phyloP scores from a whole-genome alignment of 2,113 vertebrate genomes.

The Peromyscus californicus region DNA sequence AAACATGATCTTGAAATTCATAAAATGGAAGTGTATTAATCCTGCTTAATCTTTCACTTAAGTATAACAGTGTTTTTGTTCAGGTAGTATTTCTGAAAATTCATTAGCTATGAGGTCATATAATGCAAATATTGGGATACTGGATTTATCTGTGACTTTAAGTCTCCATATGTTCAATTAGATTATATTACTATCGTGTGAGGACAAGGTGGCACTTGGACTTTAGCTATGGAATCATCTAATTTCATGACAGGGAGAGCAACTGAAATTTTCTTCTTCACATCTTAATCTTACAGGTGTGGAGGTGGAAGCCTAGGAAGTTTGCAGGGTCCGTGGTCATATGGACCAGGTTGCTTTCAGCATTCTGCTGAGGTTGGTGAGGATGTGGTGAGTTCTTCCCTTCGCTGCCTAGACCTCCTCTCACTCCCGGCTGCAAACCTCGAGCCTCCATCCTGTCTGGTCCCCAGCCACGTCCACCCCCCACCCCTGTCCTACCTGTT shows the following conservation, averaged over 20 bases:
- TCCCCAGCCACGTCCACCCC: too few species aligned
- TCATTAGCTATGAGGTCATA: not conserved
- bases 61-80: not conserved
- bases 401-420: not conserved
- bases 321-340: not conserved
- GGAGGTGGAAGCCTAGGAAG: not conserved
- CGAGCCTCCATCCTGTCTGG: not conserved
- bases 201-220: not conserved
- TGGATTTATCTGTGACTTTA: not conserved
- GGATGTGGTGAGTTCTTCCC: not conserved
- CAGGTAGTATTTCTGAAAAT: not conserved
- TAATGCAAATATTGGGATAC: not conserved
- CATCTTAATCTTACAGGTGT: not conserved
- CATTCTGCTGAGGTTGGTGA: not conserved
- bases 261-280: not conserved
- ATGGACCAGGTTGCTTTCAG: not conserved
- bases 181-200: not conserved
- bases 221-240: not conserved
- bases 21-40: constrained; percentile 19
- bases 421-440: not conserved
- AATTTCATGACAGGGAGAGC: not conserved
- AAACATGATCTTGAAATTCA: constrained; percentile 40
- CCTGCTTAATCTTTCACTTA: constrained; percentile 24
- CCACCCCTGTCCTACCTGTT: not conserved
- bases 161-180: constrained; percentile 5